Percentiles rank a stretch among this genome's conserved stretches.
phyloP scores from a whole-genome alignment of 2,888 invertebrate genomes.

The Andrena haemorrhoa region DNA sequence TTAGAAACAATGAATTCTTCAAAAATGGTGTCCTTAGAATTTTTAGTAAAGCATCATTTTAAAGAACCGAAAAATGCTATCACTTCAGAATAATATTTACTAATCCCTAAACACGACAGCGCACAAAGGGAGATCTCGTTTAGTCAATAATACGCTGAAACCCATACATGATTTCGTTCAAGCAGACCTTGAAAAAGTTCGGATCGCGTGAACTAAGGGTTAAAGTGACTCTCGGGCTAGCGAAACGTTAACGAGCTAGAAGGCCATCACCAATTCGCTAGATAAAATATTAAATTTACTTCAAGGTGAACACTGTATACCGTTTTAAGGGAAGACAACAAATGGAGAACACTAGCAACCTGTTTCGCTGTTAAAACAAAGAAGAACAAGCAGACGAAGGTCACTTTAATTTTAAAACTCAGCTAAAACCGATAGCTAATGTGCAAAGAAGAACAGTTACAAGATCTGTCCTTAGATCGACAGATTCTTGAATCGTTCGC shows the following conservation, averaged over 20 bases:
- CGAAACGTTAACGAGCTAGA: conserved; percentile 26
- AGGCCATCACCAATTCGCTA: conserved; percentile 12
- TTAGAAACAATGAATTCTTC: too few species aligned
- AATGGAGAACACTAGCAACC: too few species aligned
- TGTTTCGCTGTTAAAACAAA: not conserved
- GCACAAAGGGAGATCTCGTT: not conserved
- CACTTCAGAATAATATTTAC: not conserved
- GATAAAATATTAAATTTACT: conserved; percentile 12
- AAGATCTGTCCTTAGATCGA: too few species aligned
- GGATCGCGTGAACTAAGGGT: conserved; percentile 32
- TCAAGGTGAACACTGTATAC: not conserved
- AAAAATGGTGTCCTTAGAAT: too few species aligned
- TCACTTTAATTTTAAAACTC: too few species aligned
- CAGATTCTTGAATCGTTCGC: not conserved
- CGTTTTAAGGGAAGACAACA: too few species aligned
- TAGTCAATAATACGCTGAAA: not conserved
- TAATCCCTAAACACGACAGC: not conserved
- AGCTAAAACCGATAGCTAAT: too few species aligned
- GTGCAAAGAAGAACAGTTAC: too few species aligned
- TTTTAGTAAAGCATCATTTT: too few species aligned
- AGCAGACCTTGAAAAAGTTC: conserved; percentile 26
- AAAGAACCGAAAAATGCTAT: too few species aligned
- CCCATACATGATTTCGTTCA: conserved; percentile 9
- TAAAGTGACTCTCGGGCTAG: conserved; percentile 21
- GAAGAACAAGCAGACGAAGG: too few species aligned